A percentile compares a stretch with the other conserved stretches of the same genome.
phyloP scores from a whole-genome alignment of 2,888 invertebrate genomes.

The Eristalinus sepulchralis region DNA sequence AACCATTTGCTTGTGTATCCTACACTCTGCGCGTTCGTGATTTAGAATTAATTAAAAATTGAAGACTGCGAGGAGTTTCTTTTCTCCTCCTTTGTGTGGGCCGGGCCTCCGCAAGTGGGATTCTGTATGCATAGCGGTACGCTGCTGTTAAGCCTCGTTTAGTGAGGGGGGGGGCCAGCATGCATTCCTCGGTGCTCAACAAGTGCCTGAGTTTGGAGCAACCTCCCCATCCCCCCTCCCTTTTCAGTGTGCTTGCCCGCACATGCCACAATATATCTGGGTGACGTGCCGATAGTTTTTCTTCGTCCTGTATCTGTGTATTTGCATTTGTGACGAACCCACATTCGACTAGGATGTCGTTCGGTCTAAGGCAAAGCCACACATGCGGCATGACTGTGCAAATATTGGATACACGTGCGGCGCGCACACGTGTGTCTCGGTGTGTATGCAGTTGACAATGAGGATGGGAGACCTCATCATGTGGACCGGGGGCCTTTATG shows the following conservation, averaged over 20 bases:
- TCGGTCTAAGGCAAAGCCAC: slow-evolving; percentile 36
- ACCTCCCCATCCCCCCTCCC: neutral
- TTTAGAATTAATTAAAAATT: slow-evolving; percentile 41
- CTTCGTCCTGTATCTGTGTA: slow-evolving; percentile 31
- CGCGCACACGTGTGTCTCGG: neutral
- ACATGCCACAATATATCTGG: slow-evolving; percentile 31
- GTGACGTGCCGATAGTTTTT: slow-evolving; percentile 59
- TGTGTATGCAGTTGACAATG: neutral
- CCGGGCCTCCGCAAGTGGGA: slow-evolving; percentile 10
- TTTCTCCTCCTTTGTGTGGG: neutral
- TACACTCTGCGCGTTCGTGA: neutral
- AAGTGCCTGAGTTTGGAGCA: slow-evolving; percentile 7
- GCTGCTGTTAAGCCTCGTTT: slow-evolving; percentile 29
- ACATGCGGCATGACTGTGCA: slow-evolving; percentile 45
- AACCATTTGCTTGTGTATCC: slow-evolving; percentile 29
- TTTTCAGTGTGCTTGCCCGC: neutral
- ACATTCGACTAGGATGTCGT: slow-evolving; percentile 40
- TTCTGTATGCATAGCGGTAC: slow-evolving; percentile 23
- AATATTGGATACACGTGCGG: slow-evolving; percentile 52
- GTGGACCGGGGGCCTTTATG: neutral
- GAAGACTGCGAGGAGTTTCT: slow-evolving; percentile 13
- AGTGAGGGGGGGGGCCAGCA: slow-evolving; percentile 5
- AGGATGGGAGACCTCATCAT: neutral
- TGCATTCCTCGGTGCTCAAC: slow-evolving; percentile 32
- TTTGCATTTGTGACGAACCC: slow-evolving; percentile 23